Evolutionary conservation across 2,888 invertebrate species (phyloP).

Genomic region (Volucella zonaria): DNA sequence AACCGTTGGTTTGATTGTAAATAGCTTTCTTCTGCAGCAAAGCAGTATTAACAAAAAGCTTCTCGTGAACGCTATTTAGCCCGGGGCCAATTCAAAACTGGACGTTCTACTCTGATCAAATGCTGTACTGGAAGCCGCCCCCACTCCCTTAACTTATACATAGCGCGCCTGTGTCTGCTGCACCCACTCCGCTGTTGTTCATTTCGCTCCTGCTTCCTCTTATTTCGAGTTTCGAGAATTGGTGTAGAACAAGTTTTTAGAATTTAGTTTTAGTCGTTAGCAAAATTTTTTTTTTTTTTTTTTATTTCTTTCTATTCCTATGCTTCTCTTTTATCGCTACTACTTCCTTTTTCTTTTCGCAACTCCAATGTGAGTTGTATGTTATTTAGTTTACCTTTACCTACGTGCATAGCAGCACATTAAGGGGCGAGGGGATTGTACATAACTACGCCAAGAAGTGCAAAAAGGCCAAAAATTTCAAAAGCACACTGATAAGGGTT

Average conservation of each 20-base stretch:
- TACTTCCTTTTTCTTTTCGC: conserved; percentile 53
- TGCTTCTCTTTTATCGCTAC: not conserved
- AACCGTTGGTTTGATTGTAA: conserved; percentile 62
- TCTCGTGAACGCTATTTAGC: conserved; percentile 67
- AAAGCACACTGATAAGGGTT: conserved; percentile 55
- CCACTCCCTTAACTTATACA: no score
- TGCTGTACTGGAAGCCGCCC: conserved; percentile 13
- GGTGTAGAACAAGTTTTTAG: conserved; percentile 50
- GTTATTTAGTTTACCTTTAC: conserved; percentile 60
- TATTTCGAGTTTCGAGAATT: conserved; percentile 39
- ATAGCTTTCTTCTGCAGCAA: conserved; percentile 19
- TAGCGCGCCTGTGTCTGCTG: no score
- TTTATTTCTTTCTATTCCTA: conserved; percentile 33
- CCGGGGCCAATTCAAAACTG: conserved; percentile 60
- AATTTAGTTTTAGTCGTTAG: conserved; percentile 67
- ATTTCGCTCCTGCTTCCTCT: conserved; percentile 39
- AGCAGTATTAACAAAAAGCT: conserved; percentile 38
- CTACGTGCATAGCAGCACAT: conserved; percentile 8
- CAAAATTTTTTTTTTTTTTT: conserved; percentile 61
- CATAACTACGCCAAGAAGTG: conserved; percentile 11
- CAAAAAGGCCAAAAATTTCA: conserved; percentile 17
- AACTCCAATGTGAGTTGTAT: conserved; percentile 48
- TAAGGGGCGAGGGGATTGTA: not conserved
- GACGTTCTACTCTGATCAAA: conserved; percentile 53
- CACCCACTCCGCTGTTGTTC: conserved; percentile 23